A percentile compares a stretch with the other conserved stretches of the same genome.
These are phyloP conservation scores for Palaemon carinicauda DNA, from an alignment of 1,140 invertebrate genomes.

Conservation along the genomic window DNA sequence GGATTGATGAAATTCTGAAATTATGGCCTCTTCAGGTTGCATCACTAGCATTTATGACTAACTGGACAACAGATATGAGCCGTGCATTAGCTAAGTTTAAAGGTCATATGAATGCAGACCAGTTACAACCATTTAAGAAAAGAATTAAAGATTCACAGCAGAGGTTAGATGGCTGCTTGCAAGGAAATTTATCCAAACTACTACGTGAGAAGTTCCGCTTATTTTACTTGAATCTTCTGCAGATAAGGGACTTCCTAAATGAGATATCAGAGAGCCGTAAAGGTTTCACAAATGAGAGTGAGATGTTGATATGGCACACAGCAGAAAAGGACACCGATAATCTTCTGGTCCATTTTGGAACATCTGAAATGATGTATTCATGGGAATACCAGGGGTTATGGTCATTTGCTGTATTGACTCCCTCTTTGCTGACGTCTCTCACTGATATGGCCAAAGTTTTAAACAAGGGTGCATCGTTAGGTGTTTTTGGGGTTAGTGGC, in stretches of 20 bases:
- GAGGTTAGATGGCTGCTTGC: conserved; percentile 35
- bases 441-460: conserved; percentile 23
- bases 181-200: conserved; percentile 42
- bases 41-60: conserved; percentile 26
- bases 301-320: conserved; percentile 25
- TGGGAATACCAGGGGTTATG: conserved; percentile 54
- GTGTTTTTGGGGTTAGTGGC: conserved; percentile 25
- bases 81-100: conserved; percentile 41
- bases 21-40: conserved; percentile 44
- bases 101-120: conserved; percentile 34
- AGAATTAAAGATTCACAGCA: conserved; percentile 32
- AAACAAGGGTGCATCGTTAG: conserved; percentile 15
- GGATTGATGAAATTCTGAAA: conserved; percentile 50
- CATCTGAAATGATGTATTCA: conserved; percentile 29
- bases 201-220: conserved; percentile 39
- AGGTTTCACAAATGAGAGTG: conserved; percentile 18
- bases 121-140: conserved; percentile 41
- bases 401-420: conserved; percentile 31
- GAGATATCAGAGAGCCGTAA: conserved; percentile 28
- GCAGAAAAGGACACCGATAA: conserved; percentile 53
- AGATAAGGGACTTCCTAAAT: conserved; percentile 44
- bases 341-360: conserved; percentile 35
- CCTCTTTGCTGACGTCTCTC: background rate
- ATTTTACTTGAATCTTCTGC: conserved; percentile 47
- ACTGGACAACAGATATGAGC: conserved; percentile 48